These are phyloP conservation scores for Leistus spinibarbis DNA, from an alignment of 2,888 invertebrate genomes.

Conservation along the genomic window DNA sequence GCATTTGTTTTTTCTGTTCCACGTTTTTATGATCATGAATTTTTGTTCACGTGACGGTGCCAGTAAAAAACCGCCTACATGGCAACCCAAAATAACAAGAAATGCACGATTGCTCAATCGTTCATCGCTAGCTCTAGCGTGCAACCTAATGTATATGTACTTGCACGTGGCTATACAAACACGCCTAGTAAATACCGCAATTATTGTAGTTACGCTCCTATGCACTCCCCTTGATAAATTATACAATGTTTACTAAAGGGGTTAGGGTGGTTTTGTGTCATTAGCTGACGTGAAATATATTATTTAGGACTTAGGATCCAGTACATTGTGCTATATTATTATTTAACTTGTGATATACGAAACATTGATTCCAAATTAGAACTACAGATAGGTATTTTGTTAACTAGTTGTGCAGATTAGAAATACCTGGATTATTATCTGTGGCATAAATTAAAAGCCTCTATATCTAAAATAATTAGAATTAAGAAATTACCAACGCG, in stretches of 20 bases:
- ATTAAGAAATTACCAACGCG: slow-evolving; percentile 28
- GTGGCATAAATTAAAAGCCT: slow-evolving; percentile 16
- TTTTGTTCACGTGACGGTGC: neutral
- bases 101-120: neutral
- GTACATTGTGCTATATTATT: neutral
- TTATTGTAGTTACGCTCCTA: neutral
- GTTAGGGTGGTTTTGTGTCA: neutral
- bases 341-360: neutral
- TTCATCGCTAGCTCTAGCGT: neutral
- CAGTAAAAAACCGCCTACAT: neutral
- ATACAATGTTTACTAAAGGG: neutral
- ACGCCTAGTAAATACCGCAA: neutral
- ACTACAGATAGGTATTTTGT: neutral
- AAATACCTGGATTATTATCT: neutral
- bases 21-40: neutral
- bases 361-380: too few species aligned
- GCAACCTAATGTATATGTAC: neutral
- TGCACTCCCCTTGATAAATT: neutral
- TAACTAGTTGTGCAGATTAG: neutral
- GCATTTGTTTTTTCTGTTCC: neutral
- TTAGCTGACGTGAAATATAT: neutral
- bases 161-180: neutral
- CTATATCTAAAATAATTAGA: slow-evolving; percentile 12
- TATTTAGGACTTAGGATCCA: neutral
- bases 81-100: neutral